Evolutionary conservation across 2,888 invertebrate genomes (phyloP), one percentile per base, ranked within the genome.

Genomic region (Drosophila prolongata): DNA sequence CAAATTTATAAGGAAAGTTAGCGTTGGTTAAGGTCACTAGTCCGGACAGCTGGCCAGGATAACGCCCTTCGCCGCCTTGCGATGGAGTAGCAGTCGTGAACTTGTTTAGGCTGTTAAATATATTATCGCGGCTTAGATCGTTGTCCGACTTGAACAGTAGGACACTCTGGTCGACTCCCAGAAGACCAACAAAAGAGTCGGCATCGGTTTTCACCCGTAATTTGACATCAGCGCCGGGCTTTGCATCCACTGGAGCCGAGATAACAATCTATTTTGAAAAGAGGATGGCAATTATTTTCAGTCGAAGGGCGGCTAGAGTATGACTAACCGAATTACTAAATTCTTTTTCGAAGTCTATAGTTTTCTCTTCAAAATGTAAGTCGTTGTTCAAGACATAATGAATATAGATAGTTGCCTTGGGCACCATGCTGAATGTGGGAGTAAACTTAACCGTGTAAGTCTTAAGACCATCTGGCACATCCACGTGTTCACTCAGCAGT

Each of bases 121-220:
- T 94, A 84, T 93, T 92, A 13, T 93, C 93, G 87, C 94, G 90
- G 5, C 90, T 89, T 2, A 94, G 76, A 87, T 94, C 94, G 19
- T 92, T 92, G 55, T 97, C 97, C 14, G 94, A 93, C 88, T 95
- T 95, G 11, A 97, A 92, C 11, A 96, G 90, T 5, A 95, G 91
- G 5, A 96, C 96, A 90, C 96, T 95, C 91, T 97, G 95, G 92
- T 99, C 98, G 8, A 97, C 95, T 0, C 97, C 98, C 76, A 98
- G 93, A 9, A 99, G 92, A 4, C 97, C 98, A 14, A 98, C 95
- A 82, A 95, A 95, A 0, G 98, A 97, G 81, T 97, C 96, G 0
- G 97, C 95, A 90, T 96, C 96, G 0, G 98, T 96, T 27, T 94
- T 93, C 13, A 98, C 95, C 4, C 94, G 94, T 10, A 99, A 93